These are phyloP conservation scores for Quiscalus mexicanus DNA, from an alignment of 2,113 vertebrate species.

Conservation along the genomic window DNA sequence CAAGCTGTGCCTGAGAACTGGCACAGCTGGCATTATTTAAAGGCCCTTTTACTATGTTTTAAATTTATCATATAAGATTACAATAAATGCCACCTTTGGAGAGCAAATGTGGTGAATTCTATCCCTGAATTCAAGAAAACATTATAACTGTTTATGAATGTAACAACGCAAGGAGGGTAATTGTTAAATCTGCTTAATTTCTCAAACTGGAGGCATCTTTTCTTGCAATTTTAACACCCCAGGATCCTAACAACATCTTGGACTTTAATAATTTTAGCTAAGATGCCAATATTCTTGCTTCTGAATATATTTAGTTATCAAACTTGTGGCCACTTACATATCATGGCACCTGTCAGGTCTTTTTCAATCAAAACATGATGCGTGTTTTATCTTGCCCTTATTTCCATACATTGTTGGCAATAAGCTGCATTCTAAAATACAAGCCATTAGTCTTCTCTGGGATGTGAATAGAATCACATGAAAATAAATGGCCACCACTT, in stretches of 20 bases:
- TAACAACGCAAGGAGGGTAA: background rate
- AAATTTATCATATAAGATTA: background rate
- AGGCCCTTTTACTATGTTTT: background rate
- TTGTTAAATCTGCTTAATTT: background rate
- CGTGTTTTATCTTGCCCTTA: background rate
- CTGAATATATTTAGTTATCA: background rate
- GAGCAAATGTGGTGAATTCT: background rate
- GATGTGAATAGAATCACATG: background rate
- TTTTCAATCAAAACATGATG: background rate
- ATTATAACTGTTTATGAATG: background rate
- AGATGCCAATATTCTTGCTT: background rate
- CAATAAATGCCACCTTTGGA: background rate
- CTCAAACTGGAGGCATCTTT: background rate
- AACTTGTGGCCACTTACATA: background rate
- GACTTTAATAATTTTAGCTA: background rate
- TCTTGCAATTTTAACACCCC: background rate
- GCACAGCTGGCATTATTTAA: background rate
- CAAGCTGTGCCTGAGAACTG: background rate
- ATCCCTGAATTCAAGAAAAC: background rate
- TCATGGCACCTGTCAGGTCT: background rate
- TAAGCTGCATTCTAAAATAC: background rate
- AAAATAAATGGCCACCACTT: background rate
- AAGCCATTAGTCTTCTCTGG: background rate
- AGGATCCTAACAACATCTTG: background rate
- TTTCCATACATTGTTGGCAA: background rate